Conservation (phyloP, 2,888 invertebrate species). For the Eupithecia vulgata region DNA sequence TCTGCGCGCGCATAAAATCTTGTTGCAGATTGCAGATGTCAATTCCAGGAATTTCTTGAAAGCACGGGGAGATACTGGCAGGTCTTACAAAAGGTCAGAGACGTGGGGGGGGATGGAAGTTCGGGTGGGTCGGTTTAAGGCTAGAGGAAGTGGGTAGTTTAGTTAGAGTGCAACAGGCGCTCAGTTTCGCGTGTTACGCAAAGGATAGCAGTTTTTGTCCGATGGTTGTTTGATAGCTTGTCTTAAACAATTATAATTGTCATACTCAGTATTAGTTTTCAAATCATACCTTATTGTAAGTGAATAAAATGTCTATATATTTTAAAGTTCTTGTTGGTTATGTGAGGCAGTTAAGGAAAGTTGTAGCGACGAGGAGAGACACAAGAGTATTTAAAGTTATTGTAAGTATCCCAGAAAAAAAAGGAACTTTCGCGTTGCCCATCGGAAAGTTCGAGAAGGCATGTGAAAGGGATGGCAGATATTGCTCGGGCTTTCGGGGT, state of each 20-base stretch:
- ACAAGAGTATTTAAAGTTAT: neutral
- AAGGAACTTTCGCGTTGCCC: too few relatives aligned
- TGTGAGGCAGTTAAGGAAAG: neutral
- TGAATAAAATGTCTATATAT: neutral
- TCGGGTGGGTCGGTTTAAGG: neutral
- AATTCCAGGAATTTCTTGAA: neutral
- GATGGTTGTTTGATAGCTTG: neutral
- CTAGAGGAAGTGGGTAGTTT: neutral
- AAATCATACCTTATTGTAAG: neutral
- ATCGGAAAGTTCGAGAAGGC: neutral
- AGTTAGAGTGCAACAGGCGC: neutral
- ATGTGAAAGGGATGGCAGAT: neutral
- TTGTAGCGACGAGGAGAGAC: neutral
- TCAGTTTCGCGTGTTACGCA: neutral
- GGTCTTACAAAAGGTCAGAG: conserved; percentile 6
- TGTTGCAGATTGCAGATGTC: neutral
- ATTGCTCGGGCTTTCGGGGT: neutral
- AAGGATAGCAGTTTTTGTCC: neutral
- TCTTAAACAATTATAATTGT: neutral
- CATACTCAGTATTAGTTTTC: neutral
- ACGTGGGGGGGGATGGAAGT: neutral
- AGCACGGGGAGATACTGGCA: neutral
- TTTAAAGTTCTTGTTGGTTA: neutral
- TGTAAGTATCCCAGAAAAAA: neutral
- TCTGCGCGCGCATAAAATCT: conserved; percentile 1